Percentiles rank a stretch among this genome's conserved stretches.
Evolutionary conservation across 2,797 vertebrate species (phyloP).

Genomic region (Neomorphus geoffroyi): DNA sequence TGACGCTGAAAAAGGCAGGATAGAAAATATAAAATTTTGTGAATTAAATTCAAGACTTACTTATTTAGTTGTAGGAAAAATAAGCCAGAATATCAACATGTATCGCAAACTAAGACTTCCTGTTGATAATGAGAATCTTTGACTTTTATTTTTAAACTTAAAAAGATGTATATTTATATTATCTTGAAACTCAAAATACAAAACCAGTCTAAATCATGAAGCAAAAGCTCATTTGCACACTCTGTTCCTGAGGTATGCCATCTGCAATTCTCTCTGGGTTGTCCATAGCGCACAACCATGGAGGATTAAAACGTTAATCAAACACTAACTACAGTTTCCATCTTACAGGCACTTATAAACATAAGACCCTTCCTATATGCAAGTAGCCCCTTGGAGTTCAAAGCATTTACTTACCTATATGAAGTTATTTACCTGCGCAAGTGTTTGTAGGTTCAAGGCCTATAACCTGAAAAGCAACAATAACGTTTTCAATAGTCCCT

Average conservation of each 20-base stretch:
- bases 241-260: not conserved
- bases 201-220: not conserved
- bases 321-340: slow-evolving; percentile 10
- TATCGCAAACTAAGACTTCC: not conserved
- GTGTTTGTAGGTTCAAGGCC: slow-evolving; percentile 41
- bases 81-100: not conserved
- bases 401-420: slow-evolving; percentile 26
- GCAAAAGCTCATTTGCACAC: not conserved
- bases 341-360: not conserved
- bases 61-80: not conserved
- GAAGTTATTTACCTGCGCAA: slow-evolving; percentile 34
- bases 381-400: slow-evolving; percentile 6
- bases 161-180: not conserved
- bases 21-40: not conserved
- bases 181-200: not conserved
- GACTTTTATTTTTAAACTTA: not conserved
- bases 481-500: slow-evolving; percentile 19
- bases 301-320: slow-evolving; percentile 16
- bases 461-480: slow-evolving; percentile 38
- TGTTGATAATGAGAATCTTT: not conserved
- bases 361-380: not conserved
- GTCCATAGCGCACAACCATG: not conserved
- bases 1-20: not conserved
- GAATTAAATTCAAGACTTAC: not conserved
- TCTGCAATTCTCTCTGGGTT: not conserved